These are phyloP conservation scores for Corythornis leucogaster DNA, from an alignment of 2,797 vertebrate genomes.

Conservation along the genomic window DNA sequence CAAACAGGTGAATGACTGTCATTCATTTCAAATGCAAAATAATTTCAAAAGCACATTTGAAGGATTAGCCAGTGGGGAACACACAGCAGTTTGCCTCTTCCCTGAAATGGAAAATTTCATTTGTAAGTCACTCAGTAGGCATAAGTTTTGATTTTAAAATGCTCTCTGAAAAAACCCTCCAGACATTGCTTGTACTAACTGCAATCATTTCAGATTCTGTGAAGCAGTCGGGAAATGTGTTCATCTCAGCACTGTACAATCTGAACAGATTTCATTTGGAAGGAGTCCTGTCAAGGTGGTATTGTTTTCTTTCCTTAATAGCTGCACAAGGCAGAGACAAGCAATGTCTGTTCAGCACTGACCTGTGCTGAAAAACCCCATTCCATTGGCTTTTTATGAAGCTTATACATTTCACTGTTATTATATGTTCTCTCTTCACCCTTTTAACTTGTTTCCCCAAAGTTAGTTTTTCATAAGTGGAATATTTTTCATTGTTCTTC, in stretches of 20 bases:
- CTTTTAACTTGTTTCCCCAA: not conserved
- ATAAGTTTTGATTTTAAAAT: conserved; percentile 49
- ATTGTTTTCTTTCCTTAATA: not conserved
- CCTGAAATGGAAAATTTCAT: conserved; percentile 37
- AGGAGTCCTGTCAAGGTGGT: not conserved
- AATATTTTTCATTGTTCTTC: not conserved
- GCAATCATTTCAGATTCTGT: conserved; percentile 37
- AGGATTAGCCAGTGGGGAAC: conserved; percentile 23
- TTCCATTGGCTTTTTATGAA: not conserved
- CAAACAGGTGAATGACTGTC: not conserved
- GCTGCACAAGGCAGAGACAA: not conserved
- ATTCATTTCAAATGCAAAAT: conserved; percentile 37
- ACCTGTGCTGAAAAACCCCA: not conserved
- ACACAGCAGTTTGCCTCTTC: conserved; percentile 25
- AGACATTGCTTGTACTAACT: conserved; percentile 4
- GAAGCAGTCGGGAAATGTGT: not conserved
- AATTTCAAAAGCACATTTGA: conserved; percentile 38
- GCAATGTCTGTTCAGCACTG: not conserved
- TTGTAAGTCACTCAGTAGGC: not conserved
- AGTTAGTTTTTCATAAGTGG: not conserved
- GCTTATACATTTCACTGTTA: not conserved
- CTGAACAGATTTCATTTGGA: conserved; percentile 27
- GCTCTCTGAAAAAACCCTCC: not conserved
- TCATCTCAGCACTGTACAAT: conserved; percentile 7
- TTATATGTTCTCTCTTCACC: not conserved